phyloP scores from a whole-genome alignment of 2,113 vertebrate genomes.

The Galbula dea region DNA sequence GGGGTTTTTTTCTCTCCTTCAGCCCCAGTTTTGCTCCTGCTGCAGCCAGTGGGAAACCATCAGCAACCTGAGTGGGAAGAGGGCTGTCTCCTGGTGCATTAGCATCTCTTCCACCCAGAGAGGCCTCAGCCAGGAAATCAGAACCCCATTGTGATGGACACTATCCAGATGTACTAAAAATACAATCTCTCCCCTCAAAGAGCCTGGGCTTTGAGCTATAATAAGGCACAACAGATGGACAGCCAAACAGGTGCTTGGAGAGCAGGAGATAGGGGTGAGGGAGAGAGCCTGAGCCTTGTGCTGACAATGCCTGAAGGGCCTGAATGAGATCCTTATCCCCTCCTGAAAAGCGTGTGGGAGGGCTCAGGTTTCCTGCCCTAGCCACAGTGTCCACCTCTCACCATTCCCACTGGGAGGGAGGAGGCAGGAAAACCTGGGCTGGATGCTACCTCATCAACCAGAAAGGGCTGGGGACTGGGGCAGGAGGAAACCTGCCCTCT shows the following conservation, averaged over 20 bases:
- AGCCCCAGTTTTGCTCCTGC: background rate
- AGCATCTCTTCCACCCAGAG: accelerated
- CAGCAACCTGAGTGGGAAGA: accelerated
- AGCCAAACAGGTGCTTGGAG: background rate
- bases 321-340: background rate
- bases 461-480: accelerated
- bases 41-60: background rate
- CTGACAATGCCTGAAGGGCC: background rate
- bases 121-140: background rate
- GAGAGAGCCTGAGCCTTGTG: background rate
- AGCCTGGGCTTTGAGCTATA: accelerated
- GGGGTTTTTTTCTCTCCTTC: background rate
- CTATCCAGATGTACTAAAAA: background rate
- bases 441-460: accelerated
- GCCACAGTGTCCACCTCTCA: background rate
- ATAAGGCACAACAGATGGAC: background rate
- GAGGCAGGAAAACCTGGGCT: accelerated
- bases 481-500: background rate
- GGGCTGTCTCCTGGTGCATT: background rate
- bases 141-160: background rate
- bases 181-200: background rate
- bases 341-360: background rate
- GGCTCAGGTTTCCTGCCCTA: background rate
- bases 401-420: accelerated
- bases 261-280: background rate